phyloP scores from a whole-genome alignment of 1,140 invertebrate species.

The Megalopta genalis region DNA sequence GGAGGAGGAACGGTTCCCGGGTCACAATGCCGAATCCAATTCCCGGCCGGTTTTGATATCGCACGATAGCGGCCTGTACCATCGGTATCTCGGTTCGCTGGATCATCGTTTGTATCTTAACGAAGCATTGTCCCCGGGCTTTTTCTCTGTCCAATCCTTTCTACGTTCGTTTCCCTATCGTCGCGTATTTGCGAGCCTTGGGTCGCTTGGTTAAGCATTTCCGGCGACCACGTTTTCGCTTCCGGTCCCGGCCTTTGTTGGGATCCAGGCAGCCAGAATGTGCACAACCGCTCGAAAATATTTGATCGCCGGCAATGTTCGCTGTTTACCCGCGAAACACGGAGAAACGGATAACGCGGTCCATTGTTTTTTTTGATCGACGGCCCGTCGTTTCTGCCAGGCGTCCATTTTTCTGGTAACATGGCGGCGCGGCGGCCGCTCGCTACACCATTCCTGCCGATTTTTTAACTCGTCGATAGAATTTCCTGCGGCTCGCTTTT shows the following conservation, averaged over 20 bases:
- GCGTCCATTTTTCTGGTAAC: too few species aligned
- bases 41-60: background rate
- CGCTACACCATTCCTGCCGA: too few species aligned
- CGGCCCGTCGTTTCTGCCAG: too few species aligned
- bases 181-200: background rate
- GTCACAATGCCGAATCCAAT: conserved; percentile 50
- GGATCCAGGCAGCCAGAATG: background rate
- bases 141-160: background rate
- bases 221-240: background rate
- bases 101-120: conserved; percentile 9
- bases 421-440: too few species aligned
- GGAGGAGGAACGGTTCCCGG: background rate
- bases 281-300: background rate
- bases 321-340: too few species aligned
- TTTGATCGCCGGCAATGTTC: background rate
- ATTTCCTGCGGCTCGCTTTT: too few species aligned
- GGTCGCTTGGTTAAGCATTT: background rate
- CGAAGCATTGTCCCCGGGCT: conserved; percentile 29
- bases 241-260: background rate
- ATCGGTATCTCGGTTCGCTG: background rate
- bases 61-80: conserved; percentile 13
- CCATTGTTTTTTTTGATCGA: too few species aligned
- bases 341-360: too few species aligned
- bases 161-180: too few species aligned
- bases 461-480: too few species aligned